phyloP scores from a whole-genome alignment of 2,797 vertebrate genomes.

The Alosa sapidissima region DNA sequence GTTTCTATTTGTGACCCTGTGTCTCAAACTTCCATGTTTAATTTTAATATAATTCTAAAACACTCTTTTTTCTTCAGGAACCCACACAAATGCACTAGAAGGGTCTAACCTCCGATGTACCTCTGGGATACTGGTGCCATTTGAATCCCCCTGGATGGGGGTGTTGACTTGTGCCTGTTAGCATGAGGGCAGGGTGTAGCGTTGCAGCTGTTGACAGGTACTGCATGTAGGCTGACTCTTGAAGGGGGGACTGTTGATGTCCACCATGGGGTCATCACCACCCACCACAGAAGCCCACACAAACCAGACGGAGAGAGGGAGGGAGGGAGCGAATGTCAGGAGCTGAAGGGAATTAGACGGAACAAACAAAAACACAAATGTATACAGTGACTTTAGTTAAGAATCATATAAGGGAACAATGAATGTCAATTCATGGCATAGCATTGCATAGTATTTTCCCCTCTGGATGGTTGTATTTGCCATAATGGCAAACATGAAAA shows the following conservation, averaged over 20 bases:
- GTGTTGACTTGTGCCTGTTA: constrained; percentile 43
- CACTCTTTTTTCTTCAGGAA: not conserved
- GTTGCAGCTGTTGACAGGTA: constrained; percentile 27
- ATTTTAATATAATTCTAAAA: not conserved
- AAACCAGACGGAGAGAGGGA: not conserved
- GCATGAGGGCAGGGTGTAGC: constrained; percentile 33
- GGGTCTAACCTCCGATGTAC: not conserved
- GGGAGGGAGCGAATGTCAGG: not conserved
- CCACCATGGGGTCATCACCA: constrained; percentile 49
- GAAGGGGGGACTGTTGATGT: constrained; percentile 51
- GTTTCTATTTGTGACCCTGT: not conserved
- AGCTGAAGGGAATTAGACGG: not conserved
- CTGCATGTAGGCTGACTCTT: constrained; percentile 42
- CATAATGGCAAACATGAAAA: not conserved
- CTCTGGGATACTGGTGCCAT: constrained; percentile 20
- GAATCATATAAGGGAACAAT: not conserved
- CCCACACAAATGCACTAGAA: not conserved
- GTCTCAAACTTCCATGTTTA: not conserved
- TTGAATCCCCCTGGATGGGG: constrained; percentile 31
- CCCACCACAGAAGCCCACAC: constrained; percentile 28
- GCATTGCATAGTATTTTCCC: not conserved
- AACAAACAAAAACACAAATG: not conserved
- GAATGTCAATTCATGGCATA: not conserved
- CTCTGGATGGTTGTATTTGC: not conserved
- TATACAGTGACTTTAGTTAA: not conserved